A percentile compares a stretch with the other conserved stretches of the same genome.
These are phyloP conservation scores for Calliphora vicina DNA, from an alignment of 1,140 invertebrate genomes.

Conservation along the genomic window DNA sequence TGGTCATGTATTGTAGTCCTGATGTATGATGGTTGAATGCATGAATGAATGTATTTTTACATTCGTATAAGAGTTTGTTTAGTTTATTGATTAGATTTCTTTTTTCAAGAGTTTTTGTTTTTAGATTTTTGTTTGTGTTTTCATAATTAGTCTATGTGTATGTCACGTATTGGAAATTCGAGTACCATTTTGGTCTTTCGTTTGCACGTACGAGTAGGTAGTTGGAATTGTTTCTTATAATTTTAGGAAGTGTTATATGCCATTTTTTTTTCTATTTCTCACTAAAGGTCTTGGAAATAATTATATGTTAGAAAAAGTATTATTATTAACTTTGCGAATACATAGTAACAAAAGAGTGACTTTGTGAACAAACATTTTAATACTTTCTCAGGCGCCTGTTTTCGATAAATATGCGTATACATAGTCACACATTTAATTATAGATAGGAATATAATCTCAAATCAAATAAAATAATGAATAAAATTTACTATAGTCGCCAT, in stretches of 20 bases:
- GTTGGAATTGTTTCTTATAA: too few relatives aligned
- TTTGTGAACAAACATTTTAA: not conserved
- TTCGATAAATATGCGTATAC: too few relatives aligned
- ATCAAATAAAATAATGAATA: too few relatives aligned
- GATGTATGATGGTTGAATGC: too few relatives aligned
- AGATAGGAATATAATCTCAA: too few relatives aligned
- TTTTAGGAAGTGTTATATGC: not conserved
- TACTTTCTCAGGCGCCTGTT: not conserved
- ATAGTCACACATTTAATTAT: too few relatives aligned
- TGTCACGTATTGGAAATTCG: not conserved
- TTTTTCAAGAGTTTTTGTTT: not conserved
- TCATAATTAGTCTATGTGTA: not conserved
- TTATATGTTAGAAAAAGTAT: not conserved
- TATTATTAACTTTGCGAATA: not conserved
- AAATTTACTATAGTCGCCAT: too few relatives aligned
- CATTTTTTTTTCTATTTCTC: not conserved
- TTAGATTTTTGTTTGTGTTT: not conserved
- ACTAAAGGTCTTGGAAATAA: not conserved
- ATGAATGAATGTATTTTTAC: not conserved
- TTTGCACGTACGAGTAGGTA: not conserved
- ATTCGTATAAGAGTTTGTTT: not conserved
- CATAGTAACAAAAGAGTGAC: not conserved
- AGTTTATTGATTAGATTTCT: not conserved
- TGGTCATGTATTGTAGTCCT: constrained; percentile 5
- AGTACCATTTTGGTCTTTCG: not conserved